Percentiles rank a stretch among this genome's conserved stretches.
Conservation (phyloP, 2,113 vertebrate genomes). For the Arothron firmamentum region DNA sequence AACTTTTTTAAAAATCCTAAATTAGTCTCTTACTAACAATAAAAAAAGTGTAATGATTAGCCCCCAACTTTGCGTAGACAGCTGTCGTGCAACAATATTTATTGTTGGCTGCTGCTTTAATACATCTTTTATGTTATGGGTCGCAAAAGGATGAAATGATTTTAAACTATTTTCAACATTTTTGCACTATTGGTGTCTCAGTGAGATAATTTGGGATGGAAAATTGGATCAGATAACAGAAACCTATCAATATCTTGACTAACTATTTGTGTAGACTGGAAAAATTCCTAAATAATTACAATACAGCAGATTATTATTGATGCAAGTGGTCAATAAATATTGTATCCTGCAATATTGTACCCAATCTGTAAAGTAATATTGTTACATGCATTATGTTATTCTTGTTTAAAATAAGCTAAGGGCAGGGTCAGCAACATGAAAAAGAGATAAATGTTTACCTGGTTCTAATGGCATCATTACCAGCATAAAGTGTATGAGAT, state of each 20-base stretch:
- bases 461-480: not conserved
- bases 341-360: not conserved
- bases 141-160: too few species aligned
- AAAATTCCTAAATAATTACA: not conserved
- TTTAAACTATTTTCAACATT: not conserved
- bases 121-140: too few species aligned
- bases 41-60: too few species aligned
- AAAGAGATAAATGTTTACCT: not conserved
- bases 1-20: not conserved
- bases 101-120: too few species aligned
- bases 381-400: not conserved
- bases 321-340: not conserved
- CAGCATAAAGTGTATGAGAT: slow-evolving; percentile 19
- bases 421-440: not conserved
- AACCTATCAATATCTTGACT: not conserved
- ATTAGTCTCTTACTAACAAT: not conserved
- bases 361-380: not conserved
- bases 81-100: not conserved
- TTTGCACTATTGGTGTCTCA: not conserved
- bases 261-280: too few species aligned
- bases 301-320: not conserved
- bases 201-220: not conserved
- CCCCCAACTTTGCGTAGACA: slow-evolving; percentile 1
- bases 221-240: not conserved
- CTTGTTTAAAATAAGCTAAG: not conserved